Evolutionary conservation across 2,113 vertebrate species (phyloP).

Genomic region (Salminus brasiliensis): DNA sequence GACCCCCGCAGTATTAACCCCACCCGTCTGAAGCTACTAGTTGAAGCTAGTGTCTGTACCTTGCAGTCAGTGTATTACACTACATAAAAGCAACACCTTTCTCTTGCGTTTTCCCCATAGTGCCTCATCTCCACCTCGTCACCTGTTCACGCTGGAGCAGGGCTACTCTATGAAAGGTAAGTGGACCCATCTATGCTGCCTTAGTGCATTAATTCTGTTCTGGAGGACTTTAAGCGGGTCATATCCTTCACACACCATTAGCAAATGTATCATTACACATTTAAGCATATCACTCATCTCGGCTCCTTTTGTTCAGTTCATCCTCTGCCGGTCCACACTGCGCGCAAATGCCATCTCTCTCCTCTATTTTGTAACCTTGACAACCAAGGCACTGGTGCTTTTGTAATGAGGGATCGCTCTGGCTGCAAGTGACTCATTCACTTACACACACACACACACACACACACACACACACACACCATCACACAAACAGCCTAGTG

Average conservation of each 20-base stretch:
- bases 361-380: constrained; percentile 79
- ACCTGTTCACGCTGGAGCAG: constrained; percentile 84
- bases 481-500: constrained; percentile 32
- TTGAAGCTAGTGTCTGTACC: background rate
- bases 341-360: constrained; percentile 55
- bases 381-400: constrained; percentile 75
- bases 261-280: constrained; percentile 50
- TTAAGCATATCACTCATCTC: constrained; percentile 48
- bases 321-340: constrained; percentile 33
- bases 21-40: background rate
- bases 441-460: constrained; percentile 8
- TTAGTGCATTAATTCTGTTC: constrained; percentile 27
- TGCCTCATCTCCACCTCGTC: constrained; percentile 90
- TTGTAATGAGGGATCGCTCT: constrained; percentile 56
- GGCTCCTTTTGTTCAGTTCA: constrained; percentile 45
- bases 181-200: constrained; percentile 42
- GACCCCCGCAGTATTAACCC: background rate
- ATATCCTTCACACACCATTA: constrained; percentile 45
- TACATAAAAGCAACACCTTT: background rate
- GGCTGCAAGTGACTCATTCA: constrained; percentile 57
- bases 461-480: constrained; percentile 8
- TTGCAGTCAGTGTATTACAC: background rate
- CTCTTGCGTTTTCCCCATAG: constrained; percentile 73
- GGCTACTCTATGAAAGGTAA: constrained; percentile 93
- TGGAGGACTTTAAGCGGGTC: constrained; percentile 36